phyloP scores from a whole-genome alignment of 2,888 invertebrate species.

The Cryptophagus acutangulus region DNA sequence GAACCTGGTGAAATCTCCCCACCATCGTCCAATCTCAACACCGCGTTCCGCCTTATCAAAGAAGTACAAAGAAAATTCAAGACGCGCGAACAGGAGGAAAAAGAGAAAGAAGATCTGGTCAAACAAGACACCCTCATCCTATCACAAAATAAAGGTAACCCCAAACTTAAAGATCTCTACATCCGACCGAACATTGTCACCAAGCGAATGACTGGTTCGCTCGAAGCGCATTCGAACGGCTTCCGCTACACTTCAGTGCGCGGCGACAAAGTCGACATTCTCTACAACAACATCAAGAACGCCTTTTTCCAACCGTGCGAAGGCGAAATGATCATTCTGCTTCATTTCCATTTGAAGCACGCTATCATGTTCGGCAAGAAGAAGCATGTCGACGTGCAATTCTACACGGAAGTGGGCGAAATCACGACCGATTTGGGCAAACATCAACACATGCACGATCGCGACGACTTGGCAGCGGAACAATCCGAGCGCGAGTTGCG shows the following conservation, averaged over 20 bases:
- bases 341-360: conserved; percentile 98
- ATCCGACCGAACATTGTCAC: conserved; percentile 99
- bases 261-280: conserved; percentile 98
- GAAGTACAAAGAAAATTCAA: conserved; percentile 96
- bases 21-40: conserved; percentile 92
- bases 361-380: conserved; percentile 98
- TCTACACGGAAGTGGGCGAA: conserved; percentile 99
- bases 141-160: conserved; percentile 94
- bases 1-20: conserved; percentile 93
- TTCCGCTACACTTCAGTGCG: conserved; percentile 94
- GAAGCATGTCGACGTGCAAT: conserved; percentile 98
- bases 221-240: conserved; percentile 96
- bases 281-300: conserved; percentile 99
- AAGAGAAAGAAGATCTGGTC: conserved; percentile 97
- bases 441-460: conserved; percentile 99
- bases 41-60: conserved; percentile 95
- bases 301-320: conserved; percentile 99
- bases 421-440: conserved; percentile 99
- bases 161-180: conserved; percentile 94
- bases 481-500: conserved; percentile 96
- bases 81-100: conserved; percentile 96
- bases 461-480: conserved; percentile 97
- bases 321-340: conserved; percentile 95
- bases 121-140: conserved; percentile 95
- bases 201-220: conserved; percentile 86